Evolutionary conservation across 1,140 invertebrate species (phyloP), one percentile per base, ranked within the genome.

Genomic region (Luehdorfia chinensis): DNA sequence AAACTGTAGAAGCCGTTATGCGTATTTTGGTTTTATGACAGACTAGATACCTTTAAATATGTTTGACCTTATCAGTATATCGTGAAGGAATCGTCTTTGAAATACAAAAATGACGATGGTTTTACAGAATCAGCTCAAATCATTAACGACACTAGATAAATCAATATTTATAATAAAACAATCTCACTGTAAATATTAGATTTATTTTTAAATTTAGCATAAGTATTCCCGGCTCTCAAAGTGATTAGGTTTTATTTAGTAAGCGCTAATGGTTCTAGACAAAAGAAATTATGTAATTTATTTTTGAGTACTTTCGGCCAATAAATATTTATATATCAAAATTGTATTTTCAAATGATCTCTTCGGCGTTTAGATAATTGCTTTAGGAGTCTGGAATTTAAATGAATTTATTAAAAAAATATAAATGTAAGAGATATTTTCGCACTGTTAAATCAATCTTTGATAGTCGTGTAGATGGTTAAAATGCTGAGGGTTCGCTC

Each of bases 111-210:
- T n/a, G 32, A 9, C 34, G 16, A 59, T 47, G 58, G 55, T 48
- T 67, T 58, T 53, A 67, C 52, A 58, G 47, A 63, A 71, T 75
- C 72, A 77, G 81, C 78, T 85, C 81, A 85, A 85, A 84, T 67
- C 72, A 75, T 72, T 77, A 75, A 71, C 62, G 67, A 78, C 73
- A 78, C 62, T 85, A 85, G 81, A 67, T 81, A 80, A 81, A 80
- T 77, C 69, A 78, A 84, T 79, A 76, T 79, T 77, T 75, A 78
- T 78, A 77, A 59, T 67, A 66, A 64, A 67, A 76, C 71, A 79
- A 85, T 85, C 79, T 85, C 81, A 85, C 52, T 85, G 81, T 85
- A 85, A 79, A 85, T 85, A 85, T 72, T 79, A 79, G 63, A 58
- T 51, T 73, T 73, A 75, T 61, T 63, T 72, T 62, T 57, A 59